Evolutionary conservation across 2,888 invertebrate genomes (phyloP).

Genomic region (Drosophila buzzatii): DNA sequence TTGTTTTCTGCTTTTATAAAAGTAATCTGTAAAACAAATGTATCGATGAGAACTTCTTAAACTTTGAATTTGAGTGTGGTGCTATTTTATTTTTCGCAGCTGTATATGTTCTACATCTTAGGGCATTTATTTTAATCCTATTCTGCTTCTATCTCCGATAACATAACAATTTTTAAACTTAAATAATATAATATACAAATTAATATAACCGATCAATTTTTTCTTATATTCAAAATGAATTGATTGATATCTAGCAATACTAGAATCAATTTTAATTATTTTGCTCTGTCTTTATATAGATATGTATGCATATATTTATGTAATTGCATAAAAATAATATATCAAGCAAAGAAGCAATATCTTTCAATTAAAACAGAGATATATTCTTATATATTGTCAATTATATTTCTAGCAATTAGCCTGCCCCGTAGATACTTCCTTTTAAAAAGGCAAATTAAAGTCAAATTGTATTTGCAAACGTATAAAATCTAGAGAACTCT

Average conservation of each 20-base stretch:
- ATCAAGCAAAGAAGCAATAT: neutral
- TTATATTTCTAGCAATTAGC: neutral
- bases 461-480: constrained; percentile 11
- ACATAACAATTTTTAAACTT: too few relatives aligned
- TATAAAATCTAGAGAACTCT: constrained; percentile 1
- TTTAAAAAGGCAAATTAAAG: neutral
- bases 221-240: neutral
- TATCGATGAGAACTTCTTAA: too few relatives aligned
- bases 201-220: too few relatives aligned
- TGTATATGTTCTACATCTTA: too few relatives aligned
- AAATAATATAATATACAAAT: too few relatives aligned
- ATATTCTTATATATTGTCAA: neutral
- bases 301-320: too few relatives aligned
- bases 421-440: neutral
- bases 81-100: too few relatives aligned
- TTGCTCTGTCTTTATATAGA: neutral
- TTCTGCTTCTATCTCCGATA: too few relatives aligned
- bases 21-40: too few relatives aligned
- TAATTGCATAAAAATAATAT: neutral
- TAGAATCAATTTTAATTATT: neutral
- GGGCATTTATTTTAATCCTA: too few relatives aligned
- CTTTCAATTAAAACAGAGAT: neutral
- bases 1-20: too few relatives aligned
- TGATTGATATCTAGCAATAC: neutral
- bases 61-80: too few relatives aligned